Conservation (phyloP, 2,113 vertebrate genomes). For the Muntiacus reevesi region DNA sequence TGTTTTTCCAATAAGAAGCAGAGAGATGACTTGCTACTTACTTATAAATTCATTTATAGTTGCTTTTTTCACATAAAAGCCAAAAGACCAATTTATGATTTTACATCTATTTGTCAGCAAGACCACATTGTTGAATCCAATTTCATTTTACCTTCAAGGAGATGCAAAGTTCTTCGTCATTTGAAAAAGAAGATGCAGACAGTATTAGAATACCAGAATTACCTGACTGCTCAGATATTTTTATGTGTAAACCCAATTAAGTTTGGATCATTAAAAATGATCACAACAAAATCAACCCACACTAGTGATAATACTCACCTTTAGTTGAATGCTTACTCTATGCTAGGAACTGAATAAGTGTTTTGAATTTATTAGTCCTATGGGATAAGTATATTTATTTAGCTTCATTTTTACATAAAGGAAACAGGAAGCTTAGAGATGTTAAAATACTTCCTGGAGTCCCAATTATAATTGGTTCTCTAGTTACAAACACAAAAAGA, state of each 20-base stretch:
- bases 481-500: neutral
- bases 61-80: neutral
- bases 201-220: neutral
- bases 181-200: neutral
- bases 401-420: neutral
- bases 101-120: neutral
- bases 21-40: neutral
- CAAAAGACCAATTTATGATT: neutral
- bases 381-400: neutral
- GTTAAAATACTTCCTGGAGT: neutral
- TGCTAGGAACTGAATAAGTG: neutral
- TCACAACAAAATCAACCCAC: slow-evolving; percentile 30
- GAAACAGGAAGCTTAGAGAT: neutral
- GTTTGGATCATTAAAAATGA: neutral
- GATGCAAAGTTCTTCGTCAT: neutral
- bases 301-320: neutral
- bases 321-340: neutral
- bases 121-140: neutral
- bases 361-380: neutral
- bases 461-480: neutral
- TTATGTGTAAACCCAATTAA: slow-evolving; percentile 16
- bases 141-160: neutral
- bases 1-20: neutral
- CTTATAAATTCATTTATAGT: neutral
- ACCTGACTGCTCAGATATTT: neutral